These are phyloP conservation scores for Caligus rogercresseyi DNA, from an alignment of 1,140 invertebrate genomes.

Conservation along the genomic window DNA sequence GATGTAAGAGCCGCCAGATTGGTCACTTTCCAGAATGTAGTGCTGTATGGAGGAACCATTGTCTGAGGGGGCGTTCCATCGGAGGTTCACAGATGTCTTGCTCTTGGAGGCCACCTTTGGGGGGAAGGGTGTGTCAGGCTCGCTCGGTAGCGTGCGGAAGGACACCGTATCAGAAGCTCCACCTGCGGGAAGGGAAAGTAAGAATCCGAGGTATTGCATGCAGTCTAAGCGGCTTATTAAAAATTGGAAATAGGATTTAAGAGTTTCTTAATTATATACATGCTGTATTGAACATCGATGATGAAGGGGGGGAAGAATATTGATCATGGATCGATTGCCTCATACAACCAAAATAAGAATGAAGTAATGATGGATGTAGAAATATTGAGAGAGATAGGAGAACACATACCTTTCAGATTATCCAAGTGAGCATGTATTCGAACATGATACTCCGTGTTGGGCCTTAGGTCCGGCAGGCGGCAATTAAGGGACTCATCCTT, in stretches of 20 bases:
- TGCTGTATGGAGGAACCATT: conserved; percentile 57
- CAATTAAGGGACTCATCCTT: conserved; percentile 47
- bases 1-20: conserved; percentile 43
- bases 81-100: conserved; percentile 31
- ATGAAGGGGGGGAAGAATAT: too few species aligned
- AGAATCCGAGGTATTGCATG: too few species aligned
- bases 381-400: too few species aligned
- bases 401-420: conserved; percentile 28
- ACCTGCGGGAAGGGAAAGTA: conserved; percentile 20
- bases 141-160: conserved; percentile 31
- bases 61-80: conserved; percentile 47
- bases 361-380: too few species aligned
- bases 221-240: too few species aligned
- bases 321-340: too few species aligned
- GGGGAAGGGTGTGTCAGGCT: conserved; percentile 31
- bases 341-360: too few species aligned
- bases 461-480: conserved; percentile 50
- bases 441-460: conserved; percentile 58
- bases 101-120: conserved; percentile 31
- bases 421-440: conserved; percentile 38
- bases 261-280: too few species aligned
- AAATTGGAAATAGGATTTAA: too few species aligned
- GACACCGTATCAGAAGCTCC: conserved; percentile 17
- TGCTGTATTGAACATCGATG: too few species aligned
- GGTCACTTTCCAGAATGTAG: conserved; percentile 59